Base-by-base conservation (phyloP, 1,140 invertebrate genomes). In the Odontomachus brunneus region DNA sequence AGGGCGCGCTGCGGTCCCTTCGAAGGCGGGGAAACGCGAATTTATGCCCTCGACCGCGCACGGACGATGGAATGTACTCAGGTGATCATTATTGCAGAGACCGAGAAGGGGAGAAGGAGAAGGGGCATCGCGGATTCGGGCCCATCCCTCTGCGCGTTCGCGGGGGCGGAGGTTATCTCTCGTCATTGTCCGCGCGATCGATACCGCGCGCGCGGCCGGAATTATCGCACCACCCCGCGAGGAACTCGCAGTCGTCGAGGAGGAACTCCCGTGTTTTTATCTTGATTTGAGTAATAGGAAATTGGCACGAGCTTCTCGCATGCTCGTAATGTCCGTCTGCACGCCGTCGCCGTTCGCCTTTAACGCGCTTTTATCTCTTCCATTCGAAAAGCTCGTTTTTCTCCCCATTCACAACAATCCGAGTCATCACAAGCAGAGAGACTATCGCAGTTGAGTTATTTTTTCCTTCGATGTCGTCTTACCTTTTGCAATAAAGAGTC, bases 81-180 rank as follows among this genome's bases (percentile, higher is more conserved):
- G 66, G 29, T 69, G 72, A 85, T 88, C 86, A 82, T 87, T 87
- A 76, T 82, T 65, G 76, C 49, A 51, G 26, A 26, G 59, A 83
- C 22, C 12, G 48, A 59, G 66, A 14, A 7, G 49, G 15, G n/a
- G 26, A 4, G n/a, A n/a, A n/a, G n/a, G n/a, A 5, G 38, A 26
- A 48, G 15, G 19, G 22, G 17, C 29, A 71, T 51, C 24, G 44
- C 48, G 72, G 53, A 49, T 53, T 44, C 55, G 38, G 38, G 12
- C 22, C 49, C 44, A 69, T 29, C 55, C 84, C 65, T 82, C 62
- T 48, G 44, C 67, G 59, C 29, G 15, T 51, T 51, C 53, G 29
- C 65, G 55, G 22, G 51, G n/a, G 59, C 38, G 63, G 55, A 67
- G 63, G 59, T 73, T 85, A 88, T 67, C 71, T 48, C 26, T 49